Percentiles rank a stretch among this genome's conserved stretches.
phyloP scores from a whole-genome alignment of 2,113 vertebrate species.

The Corvus moneduloides region DNA sequence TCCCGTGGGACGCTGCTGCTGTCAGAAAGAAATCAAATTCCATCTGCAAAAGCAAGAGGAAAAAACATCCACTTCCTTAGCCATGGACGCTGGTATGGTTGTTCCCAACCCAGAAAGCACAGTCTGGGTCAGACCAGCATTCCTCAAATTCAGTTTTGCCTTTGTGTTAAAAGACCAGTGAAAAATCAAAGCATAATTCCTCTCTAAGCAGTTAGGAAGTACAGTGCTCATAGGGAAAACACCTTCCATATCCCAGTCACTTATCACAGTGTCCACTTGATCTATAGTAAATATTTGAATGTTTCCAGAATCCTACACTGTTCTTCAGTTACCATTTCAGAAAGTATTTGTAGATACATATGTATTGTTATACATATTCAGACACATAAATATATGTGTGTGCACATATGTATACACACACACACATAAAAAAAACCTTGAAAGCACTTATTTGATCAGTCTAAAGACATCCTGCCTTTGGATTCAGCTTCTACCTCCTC shows the following conservation, averaged over 20 bases:
- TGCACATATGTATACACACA: no score
- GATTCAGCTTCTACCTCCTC: background rate
- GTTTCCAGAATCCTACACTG: background rate
- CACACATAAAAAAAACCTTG: background rate
- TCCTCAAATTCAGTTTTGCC: background rate
- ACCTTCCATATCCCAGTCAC: background rate
- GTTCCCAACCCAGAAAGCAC: background rate
- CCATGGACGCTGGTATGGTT: rapidly evolving
- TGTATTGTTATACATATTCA: background rate
- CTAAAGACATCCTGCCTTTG: background rate
- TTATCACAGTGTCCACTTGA: background rate
- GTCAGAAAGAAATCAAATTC: background rate
- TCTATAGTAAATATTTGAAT: background rate
- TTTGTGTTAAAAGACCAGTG: background rate
- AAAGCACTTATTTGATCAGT: background rate
- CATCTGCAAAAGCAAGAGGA: background rate
- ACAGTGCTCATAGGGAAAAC: background rate
- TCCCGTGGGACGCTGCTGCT: rapidly evolving
- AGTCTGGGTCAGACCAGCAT: background rate
- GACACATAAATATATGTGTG: background rate
- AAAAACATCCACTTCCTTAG: background rate
- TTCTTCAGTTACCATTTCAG: background rate
- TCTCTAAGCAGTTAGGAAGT: background rate
- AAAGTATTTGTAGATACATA: background rate
- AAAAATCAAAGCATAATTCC: background rate